Percentiles rank a stretch among this genome's conserved stretches.
phyloP scores from a whole-genome alignment of 2,797 vertebrate species.

The Philypnodon macrostomus region DNA sequence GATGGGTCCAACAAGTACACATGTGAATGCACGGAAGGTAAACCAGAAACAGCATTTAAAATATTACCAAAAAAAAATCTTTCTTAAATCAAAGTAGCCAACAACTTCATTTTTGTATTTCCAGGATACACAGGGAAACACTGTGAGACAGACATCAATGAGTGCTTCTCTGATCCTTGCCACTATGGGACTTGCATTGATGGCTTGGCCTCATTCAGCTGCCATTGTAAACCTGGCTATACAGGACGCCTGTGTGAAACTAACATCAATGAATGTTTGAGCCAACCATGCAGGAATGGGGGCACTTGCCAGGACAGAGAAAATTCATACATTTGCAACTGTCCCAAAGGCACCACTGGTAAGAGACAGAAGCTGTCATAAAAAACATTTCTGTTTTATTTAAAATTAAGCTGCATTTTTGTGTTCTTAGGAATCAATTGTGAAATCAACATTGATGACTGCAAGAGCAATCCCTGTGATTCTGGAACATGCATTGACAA shows the following conservation, averaged over 20 bases:
- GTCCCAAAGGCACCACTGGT: conserved; percentile 92
- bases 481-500: conserved; percentile 93
- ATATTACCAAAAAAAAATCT: too few species aligned
- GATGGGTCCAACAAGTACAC: conserved; percentile 93
- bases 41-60: not conserved
- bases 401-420: not conserved
- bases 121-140: conserved; percentile 87
- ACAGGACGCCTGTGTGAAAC: conserved; percentile 89
- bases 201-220: conserved; percentile 87
- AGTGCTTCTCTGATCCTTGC: conserved; percentile 89
- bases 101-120: conserved; percentile 2
- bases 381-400: not conserved
- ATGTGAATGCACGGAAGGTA: conserved; percentile 94
- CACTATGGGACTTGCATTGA: conserved; percentile 92
- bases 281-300: conserved; percentile 91
- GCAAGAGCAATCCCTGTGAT: conserved; percentile 88
- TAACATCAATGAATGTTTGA: conserved; percentile 94
- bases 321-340: conserved; percentile 87
- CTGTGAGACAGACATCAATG: conserved; percentile 88
- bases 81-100: not conserved
- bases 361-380: conserved; percentile 3
- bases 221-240: conserved; percentile 87
- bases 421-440: conserved; percentile 85
- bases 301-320: conserved; percentile 90
- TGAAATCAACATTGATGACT: conserved; percentile 93